Evolutionary conservation across 2,797 vertebrate species (phyloP).

Genomic region (Champsocephalus esox): DNA sequence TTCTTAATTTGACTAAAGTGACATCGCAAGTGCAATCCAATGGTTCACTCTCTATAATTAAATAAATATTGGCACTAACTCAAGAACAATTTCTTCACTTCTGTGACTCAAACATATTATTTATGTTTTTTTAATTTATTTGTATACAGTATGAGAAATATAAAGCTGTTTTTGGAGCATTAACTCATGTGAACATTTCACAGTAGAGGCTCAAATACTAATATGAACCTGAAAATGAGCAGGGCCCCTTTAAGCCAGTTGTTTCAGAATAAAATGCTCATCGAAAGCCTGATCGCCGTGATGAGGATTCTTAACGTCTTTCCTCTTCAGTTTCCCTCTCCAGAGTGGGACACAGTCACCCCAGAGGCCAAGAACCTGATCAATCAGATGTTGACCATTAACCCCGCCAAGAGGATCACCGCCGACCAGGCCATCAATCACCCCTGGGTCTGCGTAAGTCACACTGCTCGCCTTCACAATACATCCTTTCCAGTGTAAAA

Average conservation of each 20-base stretch:
- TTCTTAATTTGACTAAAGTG: not conserved
- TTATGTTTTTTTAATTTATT: no score
- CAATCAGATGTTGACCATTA: slow-evolving; percentile 99
- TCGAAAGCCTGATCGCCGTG: not conserved
- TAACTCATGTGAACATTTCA: no score
- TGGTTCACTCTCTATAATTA: not conserved
- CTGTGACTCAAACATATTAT: no score
- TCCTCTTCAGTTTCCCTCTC: slow-evolving; percentile 93
- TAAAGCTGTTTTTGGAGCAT: no score
- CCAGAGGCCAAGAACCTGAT: slow-evolving; percentile 99
- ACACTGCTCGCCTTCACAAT: not conserved
- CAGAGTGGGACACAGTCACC: slow-evolving; percentile 99
- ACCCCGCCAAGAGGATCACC: slow-evolving; percentile 98
- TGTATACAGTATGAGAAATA: no score
- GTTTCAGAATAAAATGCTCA: not conserved
- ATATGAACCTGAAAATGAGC: no score
- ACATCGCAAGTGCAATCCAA: not conserved
- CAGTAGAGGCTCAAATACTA: no score
- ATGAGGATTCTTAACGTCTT: not conserved
- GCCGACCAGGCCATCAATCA: slow-evolving; percentile 98
- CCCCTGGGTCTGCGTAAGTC: slow-evolving; percentile 99
- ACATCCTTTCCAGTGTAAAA: not conserved
- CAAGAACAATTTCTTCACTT: not conserved
- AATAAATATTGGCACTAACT: not conserved
- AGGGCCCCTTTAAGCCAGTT: not conserved